phyloP scores from a whole-genome alignment of 2,888 invertebrate genomes.

The Andricus curvator region DNA sequence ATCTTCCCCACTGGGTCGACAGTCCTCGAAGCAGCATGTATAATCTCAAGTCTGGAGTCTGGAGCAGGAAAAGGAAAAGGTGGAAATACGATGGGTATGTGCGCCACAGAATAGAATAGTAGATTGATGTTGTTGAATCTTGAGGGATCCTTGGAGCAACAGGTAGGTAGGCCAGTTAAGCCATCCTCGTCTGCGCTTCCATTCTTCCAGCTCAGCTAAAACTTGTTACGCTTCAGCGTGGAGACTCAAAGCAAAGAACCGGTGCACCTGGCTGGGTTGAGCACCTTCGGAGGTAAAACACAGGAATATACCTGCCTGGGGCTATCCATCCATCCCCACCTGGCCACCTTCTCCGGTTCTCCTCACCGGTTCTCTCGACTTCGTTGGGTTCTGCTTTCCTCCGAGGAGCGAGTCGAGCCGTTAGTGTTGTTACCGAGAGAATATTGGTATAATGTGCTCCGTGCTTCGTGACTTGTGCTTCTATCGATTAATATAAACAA shows the following conservation, averaged over 20 bases:
- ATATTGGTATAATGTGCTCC: conserved; percentile 56
- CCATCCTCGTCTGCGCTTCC: background rate
- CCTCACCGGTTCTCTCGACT: conserved; percentile 51
- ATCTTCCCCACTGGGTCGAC: background rate
- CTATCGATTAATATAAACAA: conserved; percentile 22
- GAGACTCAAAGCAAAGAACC: background rate
- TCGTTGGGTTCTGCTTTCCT: conserved; percentile 61
- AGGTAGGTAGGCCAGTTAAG: conserved; percentile 42
- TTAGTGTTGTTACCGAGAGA: conserved; percentile 47
- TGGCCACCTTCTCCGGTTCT: conserved; percentile 60
- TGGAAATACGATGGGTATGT: background rate
- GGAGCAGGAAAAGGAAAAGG: background rate
- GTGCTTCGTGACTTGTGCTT: conserved; percentile 30
- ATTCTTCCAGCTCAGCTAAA: conserved; percentile 7
- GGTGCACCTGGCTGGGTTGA: conserved; percentile 56
- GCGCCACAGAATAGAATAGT: background rate
- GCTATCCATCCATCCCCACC: conserved; percentile 64
- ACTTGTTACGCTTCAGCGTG: background rate
- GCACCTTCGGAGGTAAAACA: conserved; percentile 62
- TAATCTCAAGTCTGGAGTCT: background rate
- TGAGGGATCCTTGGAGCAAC: conserved; percentile 30
- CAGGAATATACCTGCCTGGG: conserved; percentile 67
- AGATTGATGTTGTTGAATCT: conserved; percentile 10
- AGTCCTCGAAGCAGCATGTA: background rate
- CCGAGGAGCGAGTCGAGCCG: conserved; percentile 48